Conservation (phyloP, 2,888 invertebrate species). For the Anoplius nigerrimus region DNA sequence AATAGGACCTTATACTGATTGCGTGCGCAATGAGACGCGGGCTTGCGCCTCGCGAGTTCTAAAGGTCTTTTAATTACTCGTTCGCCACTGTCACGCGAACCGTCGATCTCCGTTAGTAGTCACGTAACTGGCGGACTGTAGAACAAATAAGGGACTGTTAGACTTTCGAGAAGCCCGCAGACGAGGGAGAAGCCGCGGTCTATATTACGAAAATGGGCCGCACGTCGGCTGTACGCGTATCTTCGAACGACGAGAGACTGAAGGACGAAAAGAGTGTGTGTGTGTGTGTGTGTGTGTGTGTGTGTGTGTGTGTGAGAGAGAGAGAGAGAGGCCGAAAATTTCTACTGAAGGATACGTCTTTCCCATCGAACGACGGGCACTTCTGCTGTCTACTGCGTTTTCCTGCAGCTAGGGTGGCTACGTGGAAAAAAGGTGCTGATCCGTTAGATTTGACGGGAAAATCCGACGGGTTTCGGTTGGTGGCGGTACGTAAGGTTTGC, state of each 20-base stretch:
- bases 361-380: too few species aligned
- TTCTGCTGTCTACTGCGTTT: too few species aligned
- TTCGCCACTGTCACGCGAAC: slow-evolving; percentile 44
- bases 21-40: slow-evolving; percentile 34
- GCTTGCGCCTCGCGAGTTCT: slow-evolving; percentile 20
- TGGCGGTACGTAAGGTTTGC: too few species aligned
- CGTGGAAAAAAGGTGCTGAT: neutral
- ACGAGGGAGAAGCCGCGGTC: too few species aligned
- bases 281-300: too few species aligned
- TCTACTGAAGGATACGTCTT: too few species aligned
- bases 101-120: slow-evolving; percentile 39
- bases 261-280: neutral
- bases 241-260: neutral
- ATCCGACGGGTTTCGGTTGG: too few species aligned
- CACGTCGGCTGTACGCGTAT: too few species aligned
- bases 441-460: neutral
- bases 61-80: slow-evolving; percentile 49
- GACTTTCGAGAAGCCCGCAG: slow-evolving; percentile 12
- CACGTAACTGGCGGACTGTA: slow-evolving; percentile 35
- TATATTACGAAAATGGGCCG: too few species aligned
- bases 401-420: too few species aligned
- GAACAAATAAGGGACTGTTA: slow-evolving; percentile 32
- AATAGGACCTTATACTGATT: slow-evolving; percentile 21
- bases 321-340: neutral
- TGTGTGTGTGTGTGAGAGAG: neutral